Conservation (phyloP, 2,888 invertebrate species). For the Limenitis arthemis region DNA sequence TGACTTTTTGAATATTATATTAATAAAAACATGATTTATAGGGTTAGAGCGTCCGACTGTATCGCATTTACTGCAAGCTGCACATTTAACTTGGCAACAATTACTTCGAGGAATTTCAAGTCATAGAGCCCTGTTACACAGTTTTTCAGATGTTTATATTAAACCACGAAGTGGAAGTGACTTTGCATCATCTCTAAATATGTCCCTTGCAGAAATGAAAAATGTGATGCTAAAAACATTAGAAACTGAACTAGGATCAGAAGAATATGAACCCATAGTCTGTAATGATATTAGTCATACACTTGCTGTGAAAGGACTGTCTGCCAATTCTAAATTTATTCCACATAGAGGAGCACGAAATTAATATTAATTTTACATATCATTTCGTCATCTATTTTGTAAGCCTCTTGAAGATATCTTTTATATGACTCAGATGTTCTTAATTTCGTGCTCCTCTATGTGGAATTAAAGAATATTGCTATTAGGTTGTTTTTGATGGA, state of each 20-base stretch:
- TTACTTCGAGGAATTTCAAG: slow-evolving; percentile 71
- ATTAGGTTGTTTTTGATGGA: slow-evolving; percentile 27
- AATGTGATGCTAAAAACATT: slow-evolving; percentile 54
- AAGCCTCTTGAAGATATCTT: slow-evolving; percentile 46
- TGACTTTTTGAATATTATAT: too few species aligned
- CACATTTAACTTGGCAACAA: slow-evolving; percentile 76
- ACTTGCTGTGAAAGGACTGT: slow-evolving; percentile 57
- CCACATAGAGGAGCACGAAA: too few species aligned
- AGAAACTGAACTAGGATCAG: slow-evolving; percentile 32
- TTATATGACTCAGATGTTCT: slow-evolving; percentile 31
- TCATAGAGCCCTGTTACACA: slow-evolving; percentile 68
- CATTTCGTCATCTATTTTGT: slow-evolving; percentile 25
- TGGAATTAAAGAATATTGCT: slow-evolving; percentile 38
- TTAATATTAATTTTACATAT: slow-evolving; percentile 42
- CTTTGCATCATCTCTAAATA: slow-evolving; percentile 42
- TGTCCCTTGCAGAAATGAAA: slow-evolving; percentile 63
- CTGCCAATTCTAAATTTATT: slow-evolving; percentile 61
- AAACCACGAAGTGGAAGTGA: slow-evolving; percentile 65
- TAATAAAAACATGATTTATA: slow-evolving; percentile 33
- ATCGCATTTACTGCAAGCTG: slow-evolving; percentile 76
- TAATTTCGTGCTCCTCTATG: slow-evolving; percentile 62
- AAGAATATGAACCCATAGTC: slow-evolving; percentile 24
- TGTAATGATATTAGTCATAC: slow-evolving; percentile 39
- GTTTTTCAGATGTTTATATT: slow-evolving; percentile 78
- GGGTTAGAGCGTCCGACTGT: slow-evolving; percentile 74